Conservation (phyloP, 2,113 vertebrate species). For the Apodemus sylvaticus region DNA sequence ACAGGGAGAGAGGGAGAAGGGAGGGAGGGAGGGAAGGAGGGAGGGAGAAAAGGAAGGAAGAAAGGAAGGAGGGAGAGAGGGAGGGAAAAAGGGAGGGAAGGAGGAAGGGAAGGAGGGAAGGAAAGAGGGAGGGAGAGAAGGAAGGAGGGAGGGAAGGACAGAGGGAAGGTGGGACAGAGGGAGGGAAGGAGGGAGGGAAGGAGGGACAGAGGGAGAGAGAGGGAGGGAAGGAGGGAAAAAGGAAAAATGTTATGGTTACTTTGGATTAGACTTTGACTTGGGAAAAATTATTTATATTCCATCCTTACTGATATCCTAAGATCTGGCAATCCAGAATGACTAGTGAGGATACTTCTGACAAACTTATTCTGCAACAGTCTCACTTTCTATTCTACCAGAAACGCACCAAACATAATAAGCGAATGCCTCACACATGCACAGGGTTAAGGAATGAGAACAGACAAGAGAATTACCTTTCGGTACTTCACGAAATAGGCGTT, state of each 20-base stretch:
- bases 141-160: no score
- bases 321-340: not conserved
- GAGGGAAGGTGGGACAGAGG: no score
- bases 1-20: no score
- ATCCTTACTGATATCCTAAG: not conserved
- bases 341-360: not conserved
- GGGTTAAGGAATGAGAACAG: not conserved
- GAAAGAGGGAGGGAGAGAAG: no score
- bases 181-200: no score
- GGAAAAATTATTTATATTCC: not conserved
- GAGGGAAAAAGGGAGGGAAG: not conserved
- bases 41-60: not conserved
- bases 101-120: no score
- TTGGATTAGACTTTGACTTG: not conserved
- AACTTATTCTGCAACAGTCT: not conserved
- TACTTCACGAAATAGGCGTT: conserved; percentile 97
- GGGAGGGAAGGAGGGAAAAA: not conserved
- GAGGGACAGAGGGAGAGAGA: no score
- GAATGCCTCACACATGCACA: not conserved
- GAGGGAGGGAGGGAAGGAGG: not conserved
- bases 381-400: not conserved
- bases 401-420: not conserved
- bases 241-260: not conserved
- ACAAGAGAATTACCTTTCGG: conserved; percentile 90
- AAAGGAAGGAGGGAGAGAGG: no score